Evolutionary conservation across 2,888 invertebrate genomes (phyloP), one percentile per base, ranked within the genome.

Genomic region (Smittia aterrima): DNA sequence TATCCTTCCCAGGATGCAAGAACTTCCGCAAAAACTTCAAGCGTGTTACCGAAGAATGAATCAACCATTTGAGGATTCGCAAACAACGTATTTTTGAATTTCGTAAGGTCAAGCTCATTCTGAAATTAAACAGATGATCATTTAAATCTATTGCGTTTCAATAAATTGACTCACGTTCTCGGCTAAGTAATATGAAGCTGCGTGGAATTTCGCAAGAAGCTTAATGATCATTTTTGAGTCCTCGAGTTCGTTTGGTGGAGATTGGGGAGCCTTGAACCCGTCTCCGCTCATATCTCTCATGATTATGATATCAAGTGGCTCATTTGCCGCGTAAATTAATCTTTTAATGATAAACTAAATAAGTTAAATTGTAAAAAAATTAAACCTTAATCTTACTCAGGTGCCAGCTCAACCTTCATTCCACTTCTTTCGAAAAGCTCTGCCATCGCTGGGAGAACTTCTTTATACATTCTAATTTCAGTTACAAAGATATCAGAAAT

Each of bases 141-240:
- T 32, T 32, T 32, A 3, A 32, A 6, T 32, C n/a, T n/a, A 9
- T 6, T 3, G 9, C 3, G 9, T 32, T 6, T 9, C 9, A 6
- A 9, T 6, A 32, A 32, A 6, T 32, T 32, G 4, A 32, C 32
- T 9, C 3, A 32, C 32, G 9, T 3, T 70, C 25, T 70, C 70
- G 2, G 25, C 32, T 4, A 72, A 27, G 58, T 62, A 72, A 24
- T 22, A 47, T 9, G 72, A 62, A n/a, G 72, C 72, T 9, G 72
- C 72, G 38, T 67, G 67, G 58, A 62, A 72, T 40, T 72, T 18
- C 38, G 72, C 72, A 1, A 72, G 25, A 9, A 40, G 20, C 22
- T 40, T 11, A 40, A 72, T 16, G 7, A 72, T 27, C 6, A n/a
- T 11, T 40, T 72, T 72, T 6, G 38, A 24, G n/a, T 58, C 62